Percentiles rank a stretch among this genome's conserved stretches.
Conservation (phyloP, 2,797 vertebrate genomes). For the Catamblyrhynchus diadema region DNA sequence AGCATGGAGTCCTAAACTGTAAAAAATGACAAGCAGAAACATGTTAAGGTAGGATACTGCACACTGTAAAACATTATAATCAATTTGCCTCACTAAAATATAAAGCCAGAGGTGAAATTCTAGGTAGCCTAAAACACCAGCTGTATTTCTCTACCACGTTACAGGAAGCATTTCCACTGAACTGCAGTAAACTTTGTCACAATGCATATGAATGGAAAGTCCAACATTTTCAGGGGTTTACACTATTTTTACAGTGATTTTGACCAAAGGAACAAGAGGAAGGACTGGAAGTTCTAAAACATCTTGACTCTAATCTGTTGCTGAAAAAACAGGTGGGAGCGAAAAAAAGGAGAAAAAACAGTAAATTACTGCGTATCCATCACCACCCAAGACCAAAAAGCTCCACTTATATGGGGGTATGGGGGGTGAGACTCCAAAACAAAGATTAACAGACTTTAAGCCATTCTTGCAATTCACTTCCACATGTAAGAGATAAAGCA, state of each 20-base stretch:
- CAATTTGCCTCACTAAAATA: not conserved
- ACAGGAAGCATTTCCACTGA: not conserved
- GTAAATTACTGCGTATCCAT: not conserved
- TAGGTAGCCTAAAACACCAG: not conserved
- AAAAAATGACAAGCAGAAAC: not conserved
- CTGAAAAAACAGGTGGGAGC: not conserved
- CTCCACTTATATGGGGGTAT: accelerated
- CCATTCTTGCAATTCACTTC: not conserved
- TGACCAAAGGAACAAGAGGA: not conserved
- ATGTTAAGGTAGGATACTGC: not conserved
- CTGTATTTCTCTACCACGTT: not conserved
- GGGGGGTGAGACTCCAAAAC: not conserved
- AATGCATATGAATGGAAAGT: not conserved
- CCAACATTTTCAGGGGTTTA: not conserved
- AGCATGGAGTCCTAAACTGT: not conserved
- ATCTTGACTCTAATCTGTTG: not conserved
- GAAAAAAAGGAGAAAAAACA: not conserved
- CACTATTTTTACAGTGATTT: not conserved
- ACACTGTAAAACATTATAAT: not conserved
- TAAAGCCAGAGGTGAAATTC: not conserved
- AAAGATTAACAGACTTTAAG: not conserved
- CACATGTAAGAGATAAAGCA: not conserved
- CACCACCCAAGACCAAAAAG: not conserved
- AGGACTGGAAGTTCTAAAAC: not conserved
- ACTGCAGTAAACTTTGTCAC: not conserved